These are phyloP conservation scores for Euura saliciscinereae DNA, from an alignment of 1,140 invertebrate genomes.

Conservation along the genomic window DNA sequence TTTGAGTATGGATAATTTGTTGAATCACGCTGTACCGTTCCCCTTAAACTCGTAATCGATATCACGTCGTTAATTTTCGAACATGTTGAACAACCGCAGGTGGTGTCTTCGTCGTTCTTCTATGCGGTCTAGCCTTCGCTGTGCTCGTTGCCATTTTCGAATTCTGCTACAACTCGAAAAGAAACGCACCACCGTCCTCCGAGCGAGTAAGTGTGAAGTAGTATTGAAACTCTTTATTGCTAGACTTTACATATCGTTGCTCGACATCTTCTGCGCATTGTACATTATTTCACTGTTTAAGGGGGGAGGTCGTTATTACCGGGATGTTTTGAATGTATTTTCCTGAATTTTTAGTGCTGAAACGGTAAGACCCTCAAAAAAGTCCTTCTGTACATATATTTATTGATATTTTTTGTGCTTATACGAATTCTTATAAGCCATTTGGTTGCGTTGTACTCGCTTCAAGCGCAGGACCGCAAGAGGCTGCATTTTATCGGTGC, in stretches of 20 bases:
- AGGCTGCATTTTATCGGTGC: too few species aligned
- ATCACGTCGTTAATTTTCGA: neutral
- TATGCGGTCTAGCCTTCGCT: conserved; percentile 77
- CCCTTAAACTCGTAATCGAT: neutral
- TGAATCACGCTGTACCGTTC: neutral
- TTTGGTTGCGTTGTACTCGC: too few species aligned
- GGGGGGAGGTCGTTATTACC: too few species aligned
- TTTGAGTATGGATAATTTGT: too few species aligned
- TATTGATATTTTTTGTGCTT: too few species aligned
- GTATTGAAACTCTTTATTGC: conserved; percentile 12
- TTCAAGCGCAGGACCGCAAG: too few species aligned
- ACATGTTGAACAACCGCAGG: conserved; percentile 54
- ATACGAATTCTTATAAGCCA: too few species aligned
- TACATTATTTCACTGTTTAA: too few species aligned
- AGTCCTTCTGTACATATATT: too few species aligned
- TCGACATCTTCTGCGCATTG: neutral
- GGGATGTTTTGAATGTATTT: too few species aligned
- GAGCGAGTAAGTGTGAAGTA: conserved; percentile 66
- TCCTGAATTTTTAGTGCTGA: too few species aligned
- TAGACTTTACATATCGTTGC: conserved; percentile 11
- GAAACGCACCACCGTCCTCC: conserved; percentile 62
- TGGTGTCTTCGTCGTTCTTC: conserved; percentile 91
- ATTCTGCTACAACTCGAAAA: conserved; percentile 82
- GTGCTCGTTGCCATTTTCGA: conserved; percentile 79
- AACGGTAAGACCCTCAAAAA: too few species aligned